Evolutionary conservation across 2,888 invertebrate genomes (phyloP), one percentile per base, ranked within the genome.

Genomic region (Eupithecia dodoneata): DNA sequence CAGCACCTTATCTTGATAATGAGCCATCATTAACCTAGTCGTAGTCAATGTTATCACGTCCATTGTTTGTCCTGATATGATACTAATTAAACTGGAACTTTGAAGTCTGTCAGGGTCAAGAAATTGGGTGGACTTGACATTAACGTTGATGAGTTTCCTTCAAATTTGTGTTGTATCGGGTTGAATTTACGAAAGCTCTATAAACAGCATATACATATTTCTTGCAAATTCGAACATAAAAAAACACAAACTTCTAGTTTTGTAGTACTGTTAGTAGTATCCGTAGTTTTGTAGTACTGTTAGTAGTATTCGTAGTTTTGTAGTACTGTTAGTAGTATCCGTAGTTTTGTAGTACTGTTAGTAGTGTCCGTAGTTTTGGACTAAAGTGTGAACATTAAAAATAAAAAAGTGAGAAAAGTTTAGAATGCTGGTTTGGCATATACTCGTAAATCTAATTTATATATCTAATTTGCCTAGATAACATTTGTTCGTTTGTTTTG

Each of bases 1-100:
- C 79, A 73, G 74, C 63, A 59, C 72, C 75, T 81, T 83, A 83
- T 82, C 83, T 80, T 66, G 45, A 76, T 77, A 79, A 72, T 79
- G 74, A 76, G 66, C 76, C 80, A 82, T 83, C 82, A 83, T 86
- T 84, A 84, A 76, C 80, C 78, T 81, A 75, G 82, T 82, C 84
- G 82, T 84, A 81, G 72, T 75, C 71, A 83, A 85, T 83, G 81
- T 81, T 85, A 85, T 86, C 85, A 76, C 71, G 79, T 75, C 76
- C 81, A 86, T 86, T 86, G 85, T 86, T 82, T 82, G 80, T 79
- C 79, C 7, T 77, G 70, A 70, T 69, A 69, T 83, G 77, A 80
- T 77, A 76, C 79, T 82, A 84, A 83, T 83, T 82, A 83, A 76
- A 75, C 77, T 78, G 77, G 80, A 76, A 80, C 75, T 80, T 74